Evolutionary conservation across 1,140 invertebrate species (phyloP), one percentile per base, ranked within the genome.

Genomic region (Globodera rostochiensis): DNA sequence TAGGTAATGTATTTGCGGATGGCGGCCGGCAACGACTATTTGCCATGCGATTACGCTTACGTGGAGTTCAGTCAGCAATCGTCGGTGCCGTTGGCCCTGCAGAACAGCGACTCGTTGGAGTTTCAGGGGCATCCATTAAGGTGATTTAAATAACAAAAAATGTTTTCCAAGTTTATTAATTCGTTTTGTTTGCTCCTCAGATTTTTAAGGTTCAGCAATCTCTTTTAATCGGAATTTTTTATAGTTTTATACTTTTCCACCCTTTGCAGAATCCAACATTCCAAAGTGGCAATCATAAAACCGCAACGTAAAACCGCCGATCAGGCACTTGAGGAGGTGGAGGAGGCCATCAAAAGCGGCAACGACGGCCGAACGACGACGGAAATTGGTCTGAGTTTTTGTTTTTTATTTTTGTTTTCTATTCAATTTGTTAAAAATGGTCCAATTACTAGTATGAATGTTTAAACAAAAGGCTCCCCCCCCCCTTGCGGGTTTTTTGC

Each of bases 51-150:
- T 47, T 87, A 89, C 25, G 95, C 95, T 8, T 92, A 98, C 83
- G 93, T 99, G 78, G 97, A 99, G 91, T 96, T 98, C 88, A 93
- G 94, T 36, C 95, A 98, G 85, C 96, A 98, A 90, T 92, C 93
- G 15, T 94, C 94, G 85, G 93, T 99, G 45, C 92, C 96, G 4
- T 93, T 94, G 81, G 97, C 95, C 4, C 91, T 99, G 0, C 91
- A 91, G 50, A 94, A 95, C 84, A 96, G 96, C 91, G 95, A 95
- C 19, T 69, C 46, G 19, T 92, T 91, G 45, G 90, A 91, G 84
- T 92, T 95, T 73, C 93, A 93, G 80, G 93, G 93, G 13, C 92
- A 92, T 82, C 90, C 90, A 64, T 84, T 93, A 11, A 92, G 91
- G 91, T 92, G 53, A 74, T 86, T 53, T 45, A 21, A 5, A 80